Base-by-base conservation (phyloP, 2,113 vertebrate species). In the Cinclus cinclus region DNA sequence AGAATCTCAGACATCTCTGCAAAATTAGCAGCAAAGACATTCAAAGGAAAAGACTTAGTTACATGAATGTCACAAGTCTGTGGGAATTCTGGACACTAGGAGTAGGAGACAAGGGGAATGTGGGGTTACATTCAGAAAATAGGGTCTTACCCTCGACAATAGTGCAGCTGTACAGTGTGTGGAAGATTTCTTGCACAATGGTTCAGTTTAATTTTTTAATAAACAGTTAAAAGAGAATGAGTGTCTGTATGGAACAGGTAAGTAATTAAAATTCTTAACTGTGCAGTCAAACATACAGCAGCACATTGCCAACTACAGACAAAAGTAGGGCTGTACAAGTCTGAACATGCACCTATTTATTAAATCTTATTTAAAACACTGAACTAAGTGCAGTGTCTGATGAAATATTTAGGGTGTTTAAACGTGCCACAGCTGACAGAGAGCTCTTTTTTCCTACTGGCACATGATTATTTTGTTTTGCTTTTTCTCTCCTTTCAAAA, bases 321-420 rank as follows among this genome's bases (percentile, higher is more conserved):
- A 97, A 97, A 96, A 96, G 97, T 87, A 83, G 39, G 56, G 89
- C 94, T 49, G 87, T 89, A 97, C 99, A 97, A 98, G 99, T 97
- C 98, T 91, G 37, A 97, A 98, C 99, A 98, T 35, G 99, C 96
- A 97, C 81, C 90, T 94, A 95, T 98, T 98, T 98, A 99, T 98
- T 99, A 99, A 99, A 98, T 98, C 98, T 98, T 96, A 98, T 98
- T 98, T 97, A 93, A 98, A 98, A 98, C 97, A 98, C 97, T 98
- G 98, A 97, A 98, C 97, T 98, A 98, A 98, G 98, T 97, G 97
- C 98, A 97, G 98, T 97, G 98, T 98, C 98, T 98, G 98, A 98
- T 98, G 99, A 99, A 99, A 98, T 98, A 97, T 98, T 98, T 97
- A 97, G 97, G 97, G 98, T 96, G 95, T 95, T 97, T 95, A 96